Percentiles rank a stretch among this genome's conserved stretches.
phyloP scores from a whole-genome alignment of 1,140 invertebrate species.

The Idris sp. region DNA sequence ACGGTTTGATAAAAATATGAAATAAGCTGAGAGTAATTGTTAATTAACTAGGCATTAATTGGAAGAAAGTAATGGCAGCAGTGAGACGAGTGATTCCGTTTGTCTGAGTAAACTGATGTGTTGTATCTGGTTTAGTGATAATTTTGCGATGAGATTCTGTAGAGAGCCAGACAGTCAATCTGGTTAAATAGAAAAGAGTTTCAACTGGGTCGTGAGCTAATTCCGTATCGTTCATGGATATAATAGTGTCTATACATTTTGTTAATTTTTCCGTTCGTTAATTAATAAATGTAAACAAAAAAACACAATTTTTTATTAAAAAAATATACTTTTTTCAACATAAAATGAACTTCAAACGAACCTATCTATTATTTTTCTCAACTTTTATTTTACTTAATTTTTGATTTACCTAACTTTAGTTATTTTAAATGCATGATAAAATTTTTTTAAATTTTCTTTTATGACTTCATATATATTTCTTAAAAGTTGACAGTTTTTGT shows the following conservation, averaged over 20 bases:
- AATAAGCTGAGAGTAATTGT: conserved; percentile 44
- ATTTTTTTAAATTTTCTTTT: no score
- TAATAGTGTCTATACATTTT: conserved; percentile 20
- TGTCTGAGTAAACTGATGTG: conserved; percentile 44
- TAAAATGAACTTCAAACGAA: no score
- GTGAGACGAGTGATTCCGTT: conserved; percentile 34
- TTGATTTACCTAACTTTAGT: no score
- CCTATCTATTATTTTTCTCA: no score
- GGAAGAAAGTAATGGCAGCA: conserved; percentile 44
- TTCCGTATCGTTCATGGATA: conserved; percentile 59
- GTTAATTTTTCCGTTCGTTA: conserved; percentile 6
- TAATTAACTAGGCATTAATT: conserved; percentile 51
- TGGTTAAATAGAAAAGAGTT: conserved; percentile 49
- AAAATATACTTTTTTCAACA: no score
- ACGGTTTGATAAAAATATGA: conserved; percentile 27
- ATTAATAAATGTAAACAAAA: no score
- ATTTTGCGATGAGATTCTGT: conserved; percentile 57
- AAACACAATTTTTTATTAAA: not conserved
- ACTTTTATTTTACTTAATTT: no score
- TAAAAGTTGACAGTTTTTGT: no score
- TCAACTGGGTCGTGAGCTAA: conserved; percentile 66
- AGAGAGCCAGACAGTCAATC: conserved; percentile 42
- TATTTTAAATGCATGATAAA: no score
- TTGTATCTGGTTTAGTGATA: conserved; percentile 55
- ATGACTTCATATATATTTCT: no score